Evolutionary conservation across 2,113 vertebrate species (phyloP).

Genomic region (Bubo bubo): DNA sequence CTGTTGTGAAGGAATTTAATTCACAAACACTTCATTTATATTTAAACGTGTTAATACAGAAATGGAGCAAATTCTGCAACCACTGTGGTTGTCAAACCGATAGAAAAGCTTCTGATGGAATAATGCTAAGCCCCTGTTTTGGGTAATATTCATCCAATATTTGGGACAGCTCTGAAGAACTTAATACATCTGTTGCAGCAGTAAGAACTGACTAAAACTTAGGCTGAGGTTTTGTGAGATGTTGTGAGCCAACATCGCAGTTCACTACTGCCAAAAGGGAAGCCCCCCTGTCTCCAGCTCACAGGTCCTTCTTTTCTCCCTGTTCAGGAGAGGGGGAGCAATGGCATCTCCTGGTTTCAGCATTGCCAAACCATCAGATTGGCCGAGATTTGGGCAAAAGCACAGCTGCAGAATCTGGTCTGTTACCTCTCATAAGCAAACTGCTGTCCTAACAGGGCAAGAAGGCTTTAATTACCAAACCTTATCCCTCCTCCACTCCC

Average conservation of each 20-base stretch:
- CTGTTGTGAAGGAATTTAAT: not conserved
- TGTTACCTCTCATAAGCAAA: not conserved
- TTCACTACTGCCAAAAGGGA: not conserved
- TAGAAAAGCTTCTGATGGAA: not conserved
- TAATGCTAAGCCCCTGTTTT: not conserved
- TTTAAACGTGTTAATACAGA: not conserved
- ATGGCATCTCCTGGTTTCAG: not conserved
- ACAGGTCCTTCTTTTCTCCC: fast-evolving
- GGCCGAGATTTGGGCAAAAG: not conserved
- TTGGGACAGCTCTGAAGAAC: not conserved
- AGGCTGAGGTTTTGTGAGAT: not conserved
- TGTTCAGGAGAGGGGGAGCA: fast-evolving
- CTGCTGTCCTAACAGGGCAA: not conserved
- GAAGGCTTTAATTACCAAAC: not conserved
- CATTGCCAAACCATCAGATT: not conserved
- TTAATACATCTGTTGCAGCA: not conserved
- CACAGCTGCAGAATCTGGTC: fast-evolving
- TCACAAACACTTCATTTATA: not conserved
- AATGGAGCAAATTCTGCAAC: not conserved
- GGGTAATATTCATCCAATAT: not conserved
- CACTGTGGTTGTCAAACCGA: not conserved
- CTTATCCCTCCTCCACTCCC: not conserved
- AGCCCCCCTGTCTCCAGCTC: not conserved
- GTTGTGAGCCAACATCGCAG: not conserved
- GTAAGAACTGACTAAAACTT: not conserved